Base-by-base conservation (phyloP, 1,140 invertebrate species). In the Drosophila watanabei region DNA sequence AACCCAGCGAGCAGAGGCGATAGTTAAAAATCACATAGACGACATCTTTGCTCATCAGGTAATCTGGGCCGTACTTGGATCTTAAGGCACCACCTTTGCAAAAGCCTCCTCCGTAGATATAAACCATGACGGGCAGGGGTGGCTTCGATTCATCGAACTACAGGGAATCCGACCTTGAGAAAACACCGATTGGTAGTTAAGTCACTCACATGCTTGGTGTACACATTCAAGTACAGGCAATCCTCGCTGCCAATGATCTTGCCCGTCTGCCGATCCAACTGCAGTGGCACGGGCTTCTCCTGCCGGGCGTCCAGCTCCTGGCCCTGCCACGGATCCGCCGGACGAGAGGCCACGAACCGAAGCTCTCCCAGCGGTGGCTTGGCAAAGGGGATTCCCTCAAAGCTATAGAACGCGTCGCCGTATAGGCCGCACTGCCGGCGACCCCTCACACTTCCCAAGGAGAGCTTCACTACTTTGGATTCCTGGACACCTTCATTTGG, bases 11-110 rank as follows among this genome's bases (percentile, higher is more conserved):
- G 41, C 95, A 95, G 4, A 96, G 88, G 45, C 96, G 94, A 92
- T 97, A 97, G 83, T 96, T 96, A 2, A 97, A 93, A 0, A 95
- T 94, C 0, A 97, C 95, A 0, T 96, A 76, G 2, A 97, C 93
- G 0, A 96, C 91, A 33, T 95, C 94, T 82, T 96, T 93, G 18
- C 94, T 92, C 24, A 95, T 86, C 7, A 97, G 92, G 56, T 95
- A 95, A 75, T 96, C 95, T 8, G 95, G 95, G 3, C 95, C 95
- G 70, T 95, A 95, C 1, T 93, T 73, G 8, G 59, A 10, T 7
- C 63, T 71, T 1, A 71, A 37, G 4, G 76, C 94, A 4, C 94
- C 94, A 0, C 95, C 95, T 10, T 84, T 71, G 5, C 92, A 80
- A 81, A 96, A 96, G 32, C 92, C 94, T 5, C 97, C 96, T 4